These are phyloP conservation scores for Drosophila lowei DNA, from an alignment of 1,140 invertebrate species.

Conservation along the genomic window DNA sequence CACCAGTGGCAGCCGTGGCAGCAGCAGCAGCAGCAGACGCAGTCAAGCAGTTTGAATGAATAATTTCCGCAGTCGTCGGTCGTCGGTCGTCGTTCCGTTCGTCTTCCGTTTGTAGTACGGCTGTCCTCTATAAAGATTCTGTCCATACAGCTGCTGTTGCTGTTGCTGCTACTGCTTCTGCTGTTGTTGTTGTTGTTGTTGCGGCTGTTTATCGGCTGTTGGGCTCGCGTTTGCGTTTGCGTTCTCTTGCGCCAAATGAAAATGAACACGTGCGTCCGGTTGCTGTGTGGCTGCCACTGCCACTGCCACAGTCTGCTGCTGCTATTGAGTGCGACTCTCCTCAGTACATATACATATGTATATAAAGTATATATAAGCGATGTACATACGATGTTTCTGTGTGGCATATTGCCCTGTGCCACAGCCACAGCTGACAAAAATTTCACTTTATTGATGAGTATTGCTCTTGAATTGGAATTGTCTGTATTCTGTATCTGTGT, in stretches of 20 bases:
- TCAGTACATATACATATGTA: slow-evolving; percentile 37
- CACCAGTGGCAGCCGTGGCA: slow-evolving; percentile 1
- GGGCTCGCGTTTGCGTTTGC: slow-evolving; percentile 36
- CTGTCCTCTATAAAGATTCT: slow-evolving; percentile 70
- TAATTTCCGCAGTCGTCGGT: slow-evolving; percentile 74
- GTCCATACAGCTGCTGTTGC: slow-evolving; percentile 28
- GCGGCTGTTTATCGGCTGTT: slow-evolving; percentile 74
- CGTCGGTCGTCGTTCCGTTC: slow-evolving; percentile 49
- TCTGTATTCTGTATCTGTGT: slow-evolving; percentile 27
- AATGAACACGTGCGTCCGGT: slow-evolving; percentile 80
- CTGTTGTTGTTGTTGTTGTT: slow-evolving; percentile 24
- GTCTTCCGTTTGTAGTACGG: slow-evolving; percentile 28
- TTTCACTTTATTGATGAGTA: slow-evolving; percentile 76
- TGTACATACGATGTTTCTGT: slow-evolving; percentile 16
- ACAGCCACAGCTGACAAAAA: slow-evolving; percentile 44
- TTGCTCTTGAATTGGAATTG: slow-evolving; percentile 69
- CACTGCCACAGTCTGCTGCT: slow-evolving; percentile 15
- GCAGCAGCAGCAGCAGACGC: slow-evolving; percentile 34
- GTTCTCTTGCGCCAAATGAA: slow-evolving; percentile 68
- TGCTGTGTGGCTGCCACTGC: slow-evolving; percentile 59
- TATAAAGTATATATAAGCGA: slow-evolving; percentile 47
- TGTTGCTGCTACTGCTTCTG: slow-evolving; percentile 5
- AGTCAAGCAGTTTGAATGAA: slow-evolving; percentile 70
- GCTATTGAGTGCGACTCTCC: slow-evolving; percentile 3
- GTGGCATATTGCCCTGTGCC: slow-evolving; percentile 51